Evolutionary conservation across 1,140 invertebrate species (phyloP), one percentile per base, ranked within the genome.

Genomic region (Aphis craccivora): DNA sequence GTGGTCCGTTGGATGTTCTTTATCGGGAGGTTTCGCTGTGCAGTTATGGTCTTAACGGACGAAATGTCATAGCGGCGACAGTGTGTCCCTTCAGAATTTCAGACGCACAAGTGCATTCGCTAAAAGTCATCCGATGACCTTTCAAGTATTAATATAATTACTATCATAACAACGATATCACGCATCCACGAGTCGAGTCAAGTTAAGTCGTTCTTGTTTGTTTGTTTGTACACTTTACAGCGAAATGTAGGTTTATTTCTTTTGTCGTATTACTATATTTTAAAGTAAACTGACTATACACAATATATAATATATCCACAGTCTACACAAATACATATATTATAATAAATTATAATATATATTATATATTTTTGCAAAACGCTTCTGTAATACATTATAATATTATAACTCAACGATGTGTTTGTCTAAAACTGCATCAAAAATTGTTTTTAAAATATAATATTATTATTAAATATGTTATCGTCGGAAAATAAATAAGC

Each of bases 51-150:
- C 11, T 76, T 35, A n/a, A n/a, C 30, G 60, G 30, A 76, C 60
- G 60, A 76, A 76, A 76, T 76, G 60, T 76, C 60, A 76, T n/a
- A n/a, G 60, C n/a, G 60, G 60, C 60, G 60, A 76, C 60, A 76
- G 1, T n/a, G 14, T 76, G 60, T 76, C 60, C 60, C n/a, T n/a
- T 76, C n/a, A 76, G 60, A 76, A n/a, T 76, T 76, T 76, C 11
- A 76, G 5, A 35, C 60, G n/a, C 60, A 76, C 30, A 76, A 76
- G 60, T 76, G 60, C 60, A 76, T 76, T 76, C n/a, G 0, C n/a
- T n/a, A 76, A 76, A 76, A 76, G 60, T 76, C 60, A 76, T 76
- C 30, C 4, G 60, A 76, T 76, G 60, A 76, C 60, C 60, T 76
- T 76, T 76, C n/a, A 1, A 76, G 30, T 76, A 76, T 76, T 76